Percentiles rank a stretch among this genome's conserved stretches.
Conservation (phyloP, 1,140 invertebrate species). For the Zaprionus davidi region DNA sequence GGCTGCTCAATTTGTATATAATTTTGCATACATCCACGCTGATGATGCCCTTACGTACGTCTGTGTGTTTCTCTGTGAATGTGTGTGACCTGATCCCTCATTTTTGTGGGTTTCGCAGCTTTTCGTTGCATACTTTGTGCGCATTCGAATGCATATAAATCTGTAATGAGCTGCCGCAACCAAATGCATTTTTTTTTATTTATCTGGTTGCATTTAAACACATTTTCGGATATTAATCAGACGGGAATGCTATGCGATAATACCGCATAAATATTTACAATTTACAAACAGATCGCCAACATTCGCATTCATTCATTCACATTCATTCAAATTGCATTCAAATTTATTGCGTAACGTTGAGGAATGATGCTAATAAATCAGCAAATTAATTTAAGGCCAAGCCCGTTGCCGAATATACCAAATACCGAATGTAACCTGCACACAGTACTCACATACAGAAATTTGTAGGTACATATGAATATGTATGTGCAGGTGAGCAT, state of each 20-base stretch:
- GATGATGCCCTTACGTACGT: not conserved
- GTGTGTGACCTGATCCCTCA: constrained; percentile 38
- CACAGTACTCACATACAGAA: constrained; percentile 10
- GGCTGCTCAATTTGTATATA: constrained; percentile 42
- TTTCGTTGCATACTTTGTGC: constrained; percentile 36
- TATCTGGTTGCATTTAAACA: constrained; percentile 33
- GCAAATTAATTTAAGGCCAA: constrained; percentile 71
- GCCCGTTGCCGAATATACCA: constrained; percentile 2
- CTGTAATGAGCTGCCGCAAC: constrained; percentile 41
- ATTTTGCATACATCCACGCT: not conserved
- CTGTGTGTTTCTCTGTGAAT: constrained; percentile 2
- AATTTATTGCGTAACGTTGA: constrained; percentile 65
- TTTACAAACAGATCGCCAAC: constrained; percentile 23
- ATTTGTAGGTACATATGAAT: not conserved
- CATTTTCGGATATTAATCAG: constrained; percentile 36
- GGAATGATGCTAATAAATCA: constrained; percentile 69
- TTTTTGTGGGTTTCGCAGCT: constrained; percentile 55
- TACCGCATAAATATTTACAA: constrained; percentile 51
- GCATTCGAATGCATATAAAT: constrained; percentile 38
- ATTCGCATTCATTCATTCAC: constrained; percentile 25
- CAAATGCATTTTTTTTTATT: constrained; percentile 42
- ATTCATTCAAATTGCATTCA: constrained; percentile 80
- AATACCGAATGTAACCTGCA: constrained; percentile 3
- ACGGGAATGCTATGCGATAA: constrained; percentile 18
- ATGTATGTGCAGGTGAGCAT: constrained; percentile 10